Base-by-base conservation (phyloP, 2,797 vertebrate genomes). In the Pygocentrus nattereri region DNA sequence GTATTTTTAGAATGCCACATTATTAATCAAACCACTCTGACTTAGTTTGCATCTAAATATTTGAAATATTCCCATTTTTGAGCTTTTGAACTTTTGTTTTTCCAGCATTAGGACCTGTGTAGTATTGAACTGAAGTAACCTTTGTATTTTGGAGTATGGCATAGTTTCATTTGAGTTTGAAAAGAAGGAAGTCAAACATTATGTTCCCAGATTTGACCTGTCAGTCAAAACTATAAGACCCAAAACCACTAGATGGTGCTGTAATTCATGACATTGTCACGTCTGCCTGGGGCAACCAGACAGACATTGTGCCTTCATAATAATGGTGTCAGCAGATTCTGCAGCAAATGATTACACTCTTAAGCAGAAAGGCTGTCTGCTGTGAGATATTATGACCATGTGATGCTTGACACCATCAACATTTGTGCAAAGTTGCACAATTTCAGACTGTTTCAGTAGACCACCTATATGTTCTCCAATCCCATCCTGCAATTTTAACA, bases 201-300 rank as follows among this genome's bases (percentile, higher is more conserved):
- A 11, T 10, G 12, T 44, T 34, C 34, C 2, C 2, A 44, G 11
- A 12, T 44, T 10, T 44, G 2, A 44, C 41, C 13, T 10, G 23
- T 65, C 30, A 34, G 0, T 38, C 3, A 68, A 21, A 16, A 68
- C 2, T 6, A 44, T 13, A 18, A 1, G 13, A 54, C 8, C 13
- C 23, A 38, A 5, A 65, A 10, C 25, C 79, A 49, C 34, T 34
- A 80, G 71, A 74, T 80, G 79, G 62, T 12, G 71, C 62, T 68
- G 49, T 74, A 47, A 5, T n/a, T 21, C 38, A 19, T 27, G 70
- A 18, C 30, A 54, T 73, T 50, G 44, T 47, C 41, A 8, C 1
- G 41, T 44, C 41, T 44, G 41, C 44, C 41, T 30, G 44, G 68
- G 68, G 23, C 31, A 13, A n/a, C 30, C 59, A 18, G 25, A 61